Evolutionary conservation across 2,797 vertebrate species (phyloP).

Genomic region (Leptoclinus maculatus): DNA sequence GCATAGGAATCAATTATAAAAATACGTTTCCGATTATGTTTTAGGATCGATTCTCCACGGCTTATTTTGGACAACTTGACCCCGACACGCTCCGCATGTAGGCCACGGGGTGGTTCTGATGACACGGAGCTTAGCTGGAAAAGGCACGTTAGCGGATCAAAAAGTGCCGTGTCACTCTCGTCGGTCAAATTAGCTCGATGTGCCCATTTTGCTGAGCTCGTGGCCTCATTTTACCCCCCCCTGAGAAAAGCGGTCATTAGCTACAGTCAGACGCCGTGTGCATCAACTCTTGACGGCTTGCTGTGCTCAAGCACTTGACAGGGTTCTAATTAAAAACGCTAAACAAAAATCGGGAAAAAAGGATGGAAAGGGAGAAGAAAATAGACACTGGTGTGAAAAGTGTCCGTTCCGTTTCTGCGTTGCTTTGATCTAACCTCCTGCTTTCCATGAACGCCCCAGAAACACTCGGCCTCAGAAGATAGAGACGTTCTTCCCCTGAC

Average conservation of each 20-base stretch:
- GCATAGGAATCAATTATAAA: no score
- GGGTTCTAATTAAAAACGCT: conserved; percentile 49
- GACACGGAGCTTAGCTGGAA: conserved; percentile 36
- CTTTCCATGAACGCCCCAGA: conserved; percentile 1
- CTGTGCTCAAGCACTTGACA: conserved; percentile 35
- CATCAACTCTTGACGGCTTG: conserved; percentile 40
- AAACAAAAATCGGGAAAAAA: conserved; percentile 20
- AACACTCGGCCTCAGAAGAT: conserved; percentile 14
- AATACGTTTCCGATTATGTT: no score
- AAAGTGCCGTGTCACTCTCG: conserved; percentile 38
- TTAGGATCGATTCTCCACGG: no score
- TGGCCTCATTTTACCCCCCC: conserved; percentile 21
- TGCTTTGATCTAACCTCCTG: conserved; percentile 49
- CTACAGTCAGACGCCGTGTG: conserved; percentile 18
- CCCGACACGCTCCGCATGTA: conserved; percentile 27
- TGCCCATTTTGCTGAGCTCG: conserved; percentile 13
- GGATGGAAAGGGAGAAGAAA: neutral
- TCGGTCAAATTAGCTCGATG: conserved; percentile 37
- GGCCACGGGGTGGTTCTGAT: conserved; percentile 26
- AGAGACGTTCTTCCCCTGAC: neutral
- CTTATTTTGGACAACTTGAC: neutral
- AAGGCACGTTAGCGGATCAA: conserved; percentile 49
- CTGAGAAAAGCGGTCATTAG: conserved; percentile 45
- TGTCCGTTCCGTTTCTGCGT: conserved; percentile 29
- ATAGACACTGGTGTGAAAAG: conserved; percentile 5